A percentile compares a stretch with the other conserved stretches of the same genome.
These are phyloP conservation scores for Potamilus streckersoni DNA, from an alignment of 1,140 invertebrate genomes.

Conservation along the genomic window DNA sequence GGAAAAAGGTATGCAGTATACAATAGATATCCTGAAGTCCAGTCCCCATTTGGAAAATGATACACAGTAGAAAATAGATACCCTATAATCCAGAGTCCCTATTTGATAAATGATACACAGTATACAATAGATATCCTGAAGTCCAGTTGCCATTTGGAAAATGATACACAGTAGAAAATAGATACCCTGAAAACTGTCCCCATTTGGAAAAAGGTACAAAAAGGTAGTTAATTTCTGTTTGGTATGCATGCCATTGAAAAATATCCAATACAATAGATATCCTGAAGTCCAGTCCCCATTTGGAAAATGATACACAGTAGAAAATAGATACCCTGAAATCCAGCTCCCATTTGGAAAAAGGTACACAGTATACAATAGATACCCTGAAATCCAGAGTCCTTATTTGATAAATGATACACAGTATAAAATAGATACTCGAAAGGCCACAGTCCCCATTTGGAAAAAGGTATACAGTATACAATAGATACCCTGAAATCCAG, in stretches of 20 bases:
- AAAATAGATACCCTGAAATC: background rate
- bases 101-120: too few relatives aligned
- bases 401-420: too few relatives aligned
- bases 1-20: constrained; percentile 81
- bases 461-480: constrained; percentile 78
- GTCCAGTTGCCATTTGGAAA: too few relatives aligned
- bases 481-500: background rate
- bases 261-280: constrained; percentile 20
- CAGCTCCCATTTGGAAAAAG: too few relatives aligned
- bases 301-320: too few relatives aligned
- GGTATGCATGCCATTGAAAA: too few relatives aligned
- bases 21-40: background rate
- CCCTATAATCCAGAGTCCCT: background rate
- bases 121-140: constrained; percentile 90
- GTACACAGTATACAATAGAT: constrained; percentile 87
- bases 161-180: too few relatives aligned
- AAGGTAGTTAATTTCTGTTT: too few relatives aligned
- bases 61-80: background rate
- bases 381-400: constrained; percentile 79
- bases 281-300: background rate
- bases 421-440: too few relatives aligned
- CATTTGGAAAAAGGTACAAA: constrained; percentile 94
- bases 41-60: too few relatives aligned
- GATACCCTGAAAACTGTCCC: constrained; percentile 76
- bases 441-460: constrained; percentile 92